These are phyloP conservation scores for Bolinopsis microptera DNA, from an alignment of 37 sponge, comb jelly and placozoan genomes.

Conservation along the genomic window DNA sequence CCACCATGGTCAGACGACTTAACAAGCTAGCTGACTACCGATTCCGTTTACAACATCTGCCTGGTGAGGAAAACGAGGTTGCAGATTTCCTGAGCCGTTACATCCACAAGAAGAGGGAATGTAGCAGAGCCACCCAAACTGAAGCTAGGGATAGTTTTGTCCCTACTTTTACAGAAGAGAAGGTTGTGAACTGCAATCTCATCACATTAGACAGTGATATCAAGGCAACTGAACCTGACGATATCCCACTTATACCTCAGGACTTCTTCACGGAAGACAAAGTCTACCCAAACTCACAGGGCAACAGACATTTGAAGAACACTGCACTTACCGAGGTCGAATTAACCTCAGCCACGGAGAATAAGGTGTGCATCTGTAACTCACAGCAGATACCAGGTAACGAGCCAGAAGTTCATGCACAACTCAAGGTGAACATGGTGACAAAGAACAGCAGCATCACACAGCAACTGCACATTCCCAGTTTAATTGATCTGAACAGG, in stretches of 20 bases:
- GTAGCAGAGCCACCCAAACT: neutral
- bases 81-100: slow-evolving; percentile 11
- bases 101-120: neutral
- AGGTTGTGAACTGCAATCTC: too few species aligned
- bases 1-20: neutral
- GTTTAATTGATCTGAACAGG: neutral
- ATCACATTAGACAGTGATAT: too few species aligned
- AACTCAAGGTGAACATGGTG: too few species aligned
- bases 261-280: too few species aligned
- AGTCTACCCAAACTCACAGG: too few species aligned
- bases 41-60: neutral
- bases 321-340: neutral
- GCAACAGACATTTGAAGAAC: neutral
- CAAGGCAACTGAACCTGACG: too few species aligned
- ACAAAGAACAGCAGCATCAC: slow-evolving; percentile 3
- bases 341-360: neutral
- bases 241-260: too few species aligned
- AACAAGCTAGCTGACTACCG: neutral
- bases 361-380: neutral
- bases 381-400: neutral
- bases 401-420: too few species aligned
- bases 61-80: neutral
- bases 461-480: neutral
- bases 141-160: neutral
- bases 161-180: neutral